A percentile compares a stretch with the other conserved stretches of the same genome.
phyloP scores from a whole-genome alignment of 35 echinoderm and acorn worm species.

The Apostichopus parvimensis region DNA sequence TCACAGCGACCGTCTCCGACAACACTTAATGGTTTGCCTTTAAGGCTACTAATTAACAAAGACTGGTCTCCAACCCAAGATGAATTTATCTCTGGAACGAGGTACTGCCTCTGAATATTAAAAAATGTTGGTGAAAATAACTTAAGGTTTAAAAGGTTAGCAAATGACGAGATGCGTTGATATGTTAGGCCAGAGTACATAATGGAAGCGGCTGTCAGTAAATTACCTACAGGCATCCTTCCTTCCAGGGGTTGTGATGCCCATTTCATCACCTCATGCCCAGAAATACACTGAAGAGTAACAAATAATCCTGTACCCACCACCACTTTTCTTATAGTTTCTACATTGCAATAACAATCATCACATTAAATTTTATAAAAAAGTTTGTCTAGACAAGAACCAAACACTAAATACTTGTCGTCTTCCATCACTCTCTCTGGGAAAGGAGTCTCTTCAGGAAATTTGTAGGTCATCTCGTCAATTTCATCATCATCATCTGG shows the following conservation, averaged over 20 bases:
- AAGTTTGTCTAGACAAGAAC: neutral
- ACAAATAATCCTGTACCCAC: too few relatives aligned
- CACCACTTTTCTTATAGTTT: too few relatives aligned
- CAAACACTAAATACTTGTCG: neutral
- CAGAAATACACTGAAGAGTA: too few relatives aligned
- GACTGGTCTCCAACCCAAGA: conserved; percentile 3
- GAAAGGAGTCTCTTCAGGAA: neutral
- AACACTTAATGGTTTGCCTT: too few relatives aligned
- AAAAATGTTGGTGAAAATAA: neutral
- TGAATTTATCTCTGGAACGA: conserved; percentile 46
- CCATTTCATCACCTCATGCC: neutral
- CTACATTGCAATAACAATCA: too few relatives aligned
- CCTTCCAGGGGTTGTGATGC: too few relatives aligned
- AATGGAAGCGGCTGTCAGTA: too few relatives aligned
- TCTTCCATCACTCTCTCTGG: neutral
- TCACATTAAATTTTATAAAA: too few relatives aligned
- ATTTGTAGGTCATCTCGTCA: neutral
- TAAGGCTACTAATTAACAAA: neutral
- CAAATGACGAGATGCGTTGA: too few relatives aligned
- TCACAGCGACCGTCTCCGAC: neutral
- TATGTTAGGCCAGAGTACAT: too few relatives aligned
- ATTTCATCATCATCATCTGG: neutral
- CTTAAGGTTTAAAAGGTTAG: too few relatives aligned
- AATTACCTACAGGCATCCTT: too few relatives aligned
- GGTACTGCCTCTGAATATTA: neutral